phyloP scores from a whole-genome alignment of 2,797 vertebrate species.

The Microctenopoma steveboyesi region DNA sequence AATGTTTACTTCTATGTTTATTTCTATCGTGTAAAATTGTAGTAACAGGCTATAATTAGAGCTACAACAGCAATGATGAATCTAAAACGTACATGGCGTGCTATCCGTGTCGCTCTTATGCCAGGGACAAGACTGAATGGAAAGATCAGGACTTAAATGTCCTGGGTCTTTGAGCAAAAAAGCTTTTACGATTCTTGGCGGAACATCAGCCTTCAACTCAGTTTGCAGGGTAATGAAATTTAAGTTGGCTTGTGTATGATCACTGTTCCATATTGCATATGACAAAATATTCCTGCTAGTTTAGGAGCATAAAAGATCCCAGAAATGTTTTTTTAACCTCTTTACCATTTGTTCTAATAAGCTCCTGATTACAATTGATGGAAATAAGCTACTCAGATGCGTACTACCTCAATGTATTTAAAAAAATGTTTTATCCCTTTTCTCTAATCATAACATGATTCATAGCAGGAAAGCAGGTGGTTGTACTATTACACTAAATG shows the following conservation, averaged over 20 bases:
- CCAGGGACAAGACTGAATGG: slow-evolving; percentile 32
- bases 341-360: slow-evolving; percentile 57
- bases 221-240: slow-evolving; percentile 68
- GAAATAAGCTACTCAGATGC: slow-evolving; percentile 36
- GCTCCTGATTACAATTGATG: slow-evolving; percentile 45
- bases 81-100: slow-evolving; percentile 11
- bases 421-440: slow-evolving; percentile 6
- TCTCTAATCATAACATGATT: slow-evolving; percentile 50
- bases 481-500: slow-evolving; percentile 29
- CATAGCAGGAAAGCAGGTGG: slow-evolving; percentile 54
- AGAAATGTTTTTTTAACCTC: slow-evolving; percentile 27
- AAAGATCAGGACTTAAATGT: slow-evolving; percentile 49
- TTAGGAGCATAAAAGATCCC: slow-evolving; percentile 38
- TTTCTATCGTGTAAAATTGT: slow-evolving; percentile 61
- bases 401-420: slow-evolving; percentile 1
- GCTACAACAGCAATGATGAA: slow-evolving; percentile 28
- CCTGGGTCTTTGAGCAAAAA: slow-evolving; percentile 41
- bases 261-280: slow-evolving; percentile 42
- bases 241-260: slow-evolving; percentile 50
- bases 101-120: slow-evolving; percentile 1
- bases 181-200: slow-evolving; percentile 62
- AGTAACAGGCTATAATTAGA: slow-evolving; percentile 37
- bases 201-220: slow-evolving; percentile 42
- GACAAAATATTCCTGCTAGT: slow-evolving; percentile 48
- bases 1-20: slow-evolving; percentile 72